Percentiles rank a stretch among this genome's conserved stretches.
Evolutionary conservation across 2,797 vertebrate genomes (phyloP).

Genomic region (Paramormyrops hopkinsi): DNA sequence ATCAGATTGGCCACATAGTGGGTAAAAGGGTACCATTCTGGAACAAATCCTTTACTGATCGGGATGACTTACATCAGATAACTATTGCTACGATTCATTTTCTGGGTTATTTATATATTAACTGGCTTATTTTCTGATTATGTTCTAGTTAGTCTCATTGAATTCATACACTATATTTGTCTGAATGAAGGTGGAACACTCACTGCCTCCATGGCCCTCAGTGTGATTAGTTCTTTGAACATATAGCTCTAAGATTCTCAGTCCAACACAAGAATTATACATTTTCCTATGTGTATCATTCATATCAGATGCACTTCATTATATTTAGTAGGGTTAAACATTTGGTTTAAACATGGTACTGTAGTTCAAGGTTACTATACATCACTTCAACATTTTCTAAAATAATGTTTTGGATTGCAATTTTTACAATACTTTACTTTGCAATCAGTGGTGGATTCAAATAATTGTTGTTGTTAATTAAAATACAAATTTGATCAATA

Average conservation of each 20-base stretch:
- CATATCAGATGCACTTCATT: not conserved
- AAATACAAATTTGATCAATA: not conserved
- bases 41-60: not conserved
- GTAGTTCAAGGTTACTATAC: not conserved
- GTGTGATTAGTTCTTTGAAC: not conserved
- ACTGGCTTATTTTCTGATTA: not conserved
- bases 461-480: not conserved
- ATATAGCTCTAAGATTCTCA: not conserved
- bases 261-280: not conserved
- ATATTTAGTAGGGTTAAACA: not conserved
- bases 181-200: not conserved
- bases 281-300: not conserved
- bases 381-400: conserved; percentile 1
- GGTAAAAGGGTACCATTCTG: not conserved
- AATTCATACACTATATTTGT: not conserved
- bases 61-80: not conserved
- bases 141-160: not conserved
- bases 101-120: not conserved
- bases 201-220: not conserved
- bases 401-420: not conserved
- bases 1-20: not conserved
- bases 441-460: not conserved
- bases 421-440: not conserved
- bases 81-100: not conserved
- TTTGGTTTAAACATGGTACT: not conserved